These are phyloP conservation scores for Heterotilapia buettikoferi DNA, from an alignment of 2,113 vertebrate species.

Conservation along the genomic window DNA sequence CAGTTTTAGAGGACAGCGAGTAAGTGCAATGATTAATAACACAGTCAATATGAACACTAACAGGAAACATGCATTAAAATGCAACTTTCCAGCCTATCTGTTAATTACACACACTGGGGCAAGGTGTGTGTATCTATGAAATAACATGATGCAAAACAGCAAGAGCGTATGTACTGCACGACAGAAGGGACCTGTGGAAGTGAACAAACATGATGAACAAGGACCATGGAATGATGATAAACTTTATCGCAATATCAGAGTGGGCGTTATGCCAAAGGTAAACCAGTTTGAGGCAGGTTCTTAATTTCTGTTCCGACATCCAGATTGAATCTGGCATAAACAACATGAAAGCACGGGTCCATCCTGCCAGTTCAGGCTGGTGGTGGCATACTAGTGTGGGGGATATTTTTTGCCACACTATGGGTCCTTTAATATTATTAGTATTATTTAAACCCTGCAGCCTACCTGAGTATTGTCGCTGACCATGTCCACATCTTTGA, in stretches of 20 bases:
- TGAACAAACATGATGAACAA: background rate
- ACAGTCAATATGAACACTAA: background rate
- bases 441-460: background rate
- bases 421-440: background rate
- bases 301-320: background rate
- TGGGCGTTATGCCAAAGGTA: background rate
- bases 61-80: background rate
- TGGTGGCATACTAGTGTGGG: background rate
- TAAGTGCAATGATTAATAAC: background rate
- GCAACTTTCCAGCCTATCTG: background rate
- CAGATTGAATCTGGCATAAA: background rate
- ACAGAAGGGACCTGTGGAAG: background rate
- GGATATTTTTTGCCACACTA: background rate
- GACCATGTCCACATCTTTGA: background rate
- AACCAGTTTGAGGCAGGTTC: background rate
- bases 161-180: background rate
- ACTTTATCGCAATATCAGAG: background rate
- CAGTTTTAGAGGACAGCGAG: background rate
- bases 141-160: background rate
- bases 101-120: background rate
- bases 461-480: background rate
- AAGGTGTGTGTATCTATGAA: background rate
- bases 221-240: background rate
- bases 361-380: background rate
- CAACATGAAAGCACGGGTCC: background rate